Evolutionary conservation across 1,140 invertebrate genomes (phyloP).

Genomic region (Solen grandis): DNA sequence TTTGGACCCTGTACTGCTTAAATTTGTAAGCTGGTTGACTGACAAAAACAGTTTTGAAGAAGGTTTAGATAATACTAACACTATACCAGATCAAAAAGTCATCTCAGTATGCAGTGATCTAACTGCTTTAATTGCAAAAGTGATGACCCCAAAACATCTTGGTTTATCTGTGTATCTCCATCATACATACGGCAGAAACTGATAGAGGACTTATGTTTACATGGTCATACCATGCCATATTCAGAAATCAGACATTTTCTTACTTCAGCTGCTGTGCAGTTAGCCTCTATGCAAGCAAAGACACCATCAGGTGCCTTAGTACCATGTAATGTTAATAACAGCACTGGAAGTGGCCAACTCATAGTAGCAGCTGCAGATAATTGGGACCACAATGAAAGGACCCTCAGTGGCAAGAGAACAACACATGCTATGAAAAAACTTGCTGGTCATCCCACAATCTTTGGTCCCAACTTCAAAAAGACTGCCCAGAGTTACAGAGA

Average conservation of each 20-base stretch:
- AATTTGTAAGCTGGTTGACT: background rate
- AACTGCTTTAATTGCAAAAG: background rate
- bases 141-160: slow-evolving; percentile 13
- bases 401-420: slow-evolving; percentile 11
- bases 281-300: background rate
- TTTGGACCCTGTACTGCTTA: background rate
- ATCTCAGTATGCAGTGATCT: background rate
- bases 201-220: slow-evolving; percentile 6
- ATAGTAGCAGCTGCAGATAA: slow-evolving; percentile 35
- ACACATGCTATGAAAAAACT: slow-evolving; percentile 35
- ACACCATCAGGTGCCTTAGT: slow-evolving; percentile 9
- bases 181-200: slow-evolving; percentile 8
- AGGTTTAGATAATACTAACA: background rate
- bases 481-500: no score
- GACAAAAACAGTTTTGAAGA: background rate
- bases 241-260: slow-evolving; percentile 25
- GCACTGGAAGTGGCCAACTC: background rate
- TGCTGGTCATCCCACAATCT: slow-evolving; percentile 2
- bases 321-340: slow-evolving; percentile 10
- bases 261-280: slow-evolving; percentile 16
- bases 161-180: slow-evolving; percentile 17
- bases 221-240: slow-evolving; percentile 10
- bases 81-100: background rate
- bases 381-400: slow-evolving; percentile 51
- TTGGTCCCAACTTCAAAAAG: no score